phyloP scores from a whole-genome alignment of 2,113 vertebrate species.

The Laticauda laticaudata region DNA sequence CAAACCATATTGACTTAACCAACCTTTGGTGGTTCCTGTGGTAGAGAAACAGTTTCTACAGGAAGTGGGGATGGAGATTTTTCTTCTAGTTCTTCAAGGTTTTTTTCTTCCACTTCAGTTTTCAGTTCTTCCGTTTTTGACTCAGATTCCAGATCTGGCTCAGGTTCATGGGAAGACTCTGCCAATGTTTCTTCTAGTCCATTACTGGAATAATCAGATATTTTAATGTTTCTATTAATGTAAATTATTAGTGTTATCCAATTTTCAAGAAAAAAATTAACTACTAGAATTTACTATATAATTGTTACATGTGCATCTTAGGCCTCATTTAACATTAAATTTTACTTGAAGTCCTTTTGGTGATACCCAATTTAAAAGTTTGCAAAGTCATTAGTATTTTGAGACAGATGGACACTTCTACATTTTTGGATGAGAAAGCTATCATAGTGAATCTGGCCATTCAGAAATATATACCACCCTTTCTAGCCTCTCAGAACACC shows the following conservation, averaged over 20 bases:
- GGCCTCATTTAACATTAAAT: background rate
- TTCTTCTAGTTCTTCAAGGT: conserved; percentile 86
- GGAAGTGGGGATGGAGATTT: conserved; percentile 87
- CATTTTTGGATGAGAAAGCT: background rate
- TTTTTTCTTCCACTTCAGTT: conserved; percentile 84
- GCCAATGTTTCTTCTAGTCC: conserved; percentile 80
- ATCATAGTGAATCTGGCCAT: background rate
- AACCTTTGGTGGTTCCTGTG: conserved; percentile 91
- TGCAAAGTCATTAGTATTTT: background rate
- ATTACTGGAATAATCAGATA: conserved; percentile 69
- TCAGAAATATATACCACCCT: background rate
- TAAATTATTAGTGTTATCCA: background rate
- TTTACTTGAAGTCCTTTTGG: background rate
- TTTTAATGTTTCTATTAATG: background rate
- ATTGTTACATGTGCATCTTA: background rate
- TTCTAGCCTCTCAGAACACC: background rate
- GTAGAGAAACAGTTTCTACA: conserved; percentile 83
- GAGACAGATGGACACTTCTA: background rate
- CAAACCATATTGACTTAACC: conserved; percentile 42
- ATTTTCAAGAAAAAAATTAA: background rate
- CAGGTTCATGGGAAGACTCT: conserved; percentile 76
- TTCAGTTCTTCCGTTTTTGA: conserved; percentile 84
- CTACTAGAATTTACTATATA: background rate
- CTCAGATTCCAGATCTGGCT: conserved; percentile 77
- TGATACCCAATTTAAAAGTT: background rate